Evolutionary conservation across 2,113 vertebrate genomes (phyloP).

Genomic region (Serilophus lunatus): DNA sequence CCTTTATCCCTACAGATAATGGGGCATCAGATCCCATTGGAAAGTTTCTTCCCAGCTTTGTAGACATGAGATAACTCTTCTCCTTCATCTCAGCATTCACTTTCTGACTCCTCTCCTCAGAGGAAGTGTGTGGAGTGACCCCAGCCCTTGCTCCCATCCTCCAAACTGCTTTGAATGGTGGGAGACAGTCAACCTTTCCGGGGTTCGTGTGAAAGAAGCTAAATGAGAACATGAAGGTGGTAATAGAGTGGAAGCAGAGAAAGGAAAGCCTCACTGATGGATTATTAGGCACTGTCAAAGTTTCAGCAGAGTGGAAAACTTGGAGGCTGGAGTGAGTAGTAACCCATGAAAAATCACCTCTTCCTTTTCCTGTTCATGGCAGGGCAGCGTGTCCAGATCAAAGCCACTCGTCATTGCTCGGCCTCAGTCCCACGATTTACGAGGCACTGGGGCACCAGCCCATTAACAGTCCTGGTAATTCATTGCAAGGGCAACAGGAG

Average conservation of each 20-base stretch:
- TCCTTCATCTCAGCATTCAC: background rate
- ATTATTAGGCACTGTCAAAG: slow-evolving; percentile 78
- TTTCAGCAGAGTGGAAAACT: slow-evolving; percentile 80
- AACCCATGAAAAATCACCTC: slow-evolving; percentile 77
- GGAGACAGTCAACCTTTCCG: background rate
- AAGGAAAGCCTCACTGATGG: slow-evolving; percentile 59
- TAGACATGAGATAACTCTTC: background rate
- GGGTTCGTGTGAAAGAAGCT: slow-evolving; percentile 54
- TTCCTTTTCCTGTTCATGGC: slow-evolving; percentile 78
- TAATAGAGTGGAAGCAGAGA: slow-evolving; percentile 46
- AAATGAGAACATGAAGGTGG: slow-evolving; percentile 35
- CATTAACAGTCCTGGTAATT: slow-evolving; percentile 70
- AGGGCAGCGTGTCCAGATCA: slow-evolving; percentile 77
- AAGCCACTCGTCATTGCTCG: slow-evolving; percentile 58
- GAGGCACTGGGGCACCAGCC: slow-evolving; percentile 66
- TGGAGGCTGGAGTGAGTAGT: slow-evolving; percentile 64
- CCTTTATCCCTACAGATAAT: background rate
- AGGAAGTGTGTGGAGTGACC: background rate
- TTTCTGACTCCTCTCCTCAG: background rate
- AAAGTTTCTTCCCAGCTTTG: background rate
- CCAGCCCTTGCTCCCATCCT: background rate
- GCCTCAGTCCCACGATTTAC: slow-evolving; percentile 48
- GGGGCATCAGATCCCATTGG: background rate
- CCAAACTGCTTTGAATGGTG: background rate
- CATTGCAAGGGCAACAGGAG: slow-evolving; percentile 66